Conservation (phyloP, 2,888 invertebrate genomes). For the Drosophila multiciliata region DNA sequence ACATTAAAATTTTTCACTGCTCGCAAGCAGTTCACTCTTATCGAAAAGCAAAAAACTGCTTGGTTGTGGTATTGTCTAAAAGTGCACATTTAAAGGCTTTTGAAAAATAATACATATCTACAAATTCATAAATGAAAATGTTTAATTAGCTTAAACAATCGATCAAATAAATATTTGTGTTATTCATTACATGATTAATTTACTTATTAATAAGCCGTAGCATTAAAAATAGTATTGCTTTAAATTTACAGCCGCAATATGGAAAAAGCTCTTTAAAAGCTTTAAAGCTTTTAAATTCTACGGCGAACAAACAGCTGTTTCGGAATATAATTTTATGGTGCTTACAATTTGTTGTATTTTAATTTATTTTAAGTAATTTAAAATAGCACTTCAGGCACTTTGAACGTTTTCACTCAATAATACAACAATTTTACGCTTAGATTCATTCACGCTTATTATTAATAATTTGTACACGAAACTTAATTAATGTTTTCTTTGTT, state of each 20-base stretch:
- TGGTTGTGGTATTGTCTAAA: slow-evolving; percentile 2
- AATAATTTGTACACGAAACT: not conserved
- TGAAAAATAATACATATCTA: not conserved
- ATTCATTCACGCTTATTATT: not conserved
- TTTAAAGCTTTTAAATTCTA: slow-evolving; percentile 8
- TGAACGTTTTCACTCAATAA: not conserved
- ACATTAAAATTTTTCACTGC: not conserved
- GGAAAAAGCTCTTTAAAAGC: not conserved
- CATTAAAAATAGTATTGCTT: not conserved
- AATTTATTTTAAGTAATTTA: not conserved
- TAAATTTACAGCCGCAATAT: not conserved
- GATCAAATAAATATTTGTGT: not conserved
- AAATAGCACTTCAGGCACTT: not conserved
- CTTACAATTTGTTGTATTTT: not conserved
- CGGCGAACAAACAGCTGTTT: slow-evolving; percentile 12
- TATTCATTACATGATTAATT: not conserved
- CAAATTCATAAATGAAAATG: not conserved
- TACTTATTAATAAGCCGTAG: not conserved
- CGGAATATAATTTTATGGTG: not conserved
- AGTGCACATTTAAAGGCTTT: not conserved
- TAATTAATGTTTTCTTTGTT: not conserved
- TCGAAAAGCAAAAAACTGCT: not conserved
- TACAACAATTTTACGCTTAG: not conserved
- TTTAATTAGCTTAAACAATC: not conserved
- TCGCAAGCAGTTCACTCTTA: not conserved